Evolutionary conservation across 1,140 invertebrate genomes (phyloP).

Genomic region (Nephotettix cincticeps): DNA sequence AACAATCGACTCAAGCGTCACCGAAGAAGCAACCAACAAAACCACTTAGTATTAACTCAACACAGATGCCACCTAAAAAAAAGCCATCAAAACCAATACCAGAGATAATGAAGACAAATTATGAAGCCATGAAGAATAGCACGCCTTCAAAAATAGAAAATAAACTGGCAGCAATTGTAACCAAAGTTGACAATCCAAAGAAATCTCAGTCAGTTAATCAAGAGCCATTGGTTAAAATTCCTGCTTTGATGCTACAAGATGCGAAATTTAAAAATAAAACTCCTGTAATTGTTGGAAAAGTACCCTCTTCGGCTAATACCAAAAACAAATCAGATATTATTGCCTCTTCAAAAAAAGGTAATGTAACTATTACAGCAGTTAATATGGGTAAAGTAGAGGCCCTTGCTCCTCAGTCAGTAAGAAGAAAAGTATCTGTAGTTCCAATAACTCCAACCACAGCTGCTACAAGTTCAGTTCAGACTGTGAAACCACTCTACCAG

Average conservation of each 20-base stretch:
- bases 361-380: constrained; percentile 25
- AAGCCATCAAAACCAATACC: background rate
- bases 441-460: constrained; percentile 38
- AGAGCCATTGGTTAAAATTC: constrained; percentile 11
- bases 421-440: constrained; percentile 26
- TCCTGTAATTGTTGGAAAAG: constrained; percentile 41
- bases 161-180: constrained; percentile 22
- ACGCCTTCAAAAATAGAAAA: constrained; percentile 17
- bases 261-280: constrained; percentile 43
- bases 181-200: constrained; percentile 25
- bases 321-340: constrained; percentile 29
- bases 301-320: constrained; percentile 33
- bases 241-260: constrained; percentile 37
- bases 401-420: constrained; percentile 33
- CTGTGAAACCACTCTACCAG: constrained; percentile 38
- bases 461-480: constrained; percentile 37
- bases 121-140: constrained; percentile 32
- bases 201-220: constrained; percentile 18
- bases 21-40: constrained; percentile 42
- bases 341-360: constrained; percentile 29
- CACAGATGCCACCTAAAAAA: background rate
- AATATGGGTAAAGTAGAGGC: constrained; percentile 9
- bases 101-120: constrained; percentile 2
- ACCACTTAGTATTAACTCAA: background rate
- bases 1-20: constrained; percentile 44